These are phyloP conservation scores for Eupristina koningsbergeri DNA, from an alignment of 1,140 invertebrate species.

Conservation along the genomic window DNA sequence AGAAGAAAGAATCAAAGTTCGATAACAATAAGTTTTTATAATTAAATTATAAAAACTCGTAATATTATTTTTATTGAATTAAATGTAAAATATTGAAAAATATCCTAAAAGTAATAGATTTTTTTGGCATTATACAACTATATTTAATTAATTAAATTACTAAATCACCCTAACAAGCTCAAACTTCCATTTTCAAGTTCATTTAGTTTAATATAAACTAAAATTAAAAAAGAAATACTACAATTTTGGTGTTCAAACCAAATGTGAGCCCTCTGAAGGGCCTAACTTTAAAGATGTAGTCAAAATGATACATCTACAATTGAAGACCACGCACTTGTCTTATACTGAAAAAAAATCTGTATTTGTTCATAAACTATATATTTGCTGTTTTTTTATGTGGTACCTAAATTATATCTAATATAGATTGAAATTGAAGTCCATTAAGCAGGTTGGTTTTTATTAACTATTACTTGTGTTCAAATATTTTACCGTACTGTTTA, in stretches of 20 bases:
- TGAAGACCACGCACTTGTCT: conserved; percentile 25
- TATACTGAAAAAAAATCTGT: conserved; percentile 43
- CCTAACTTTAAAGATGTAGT: not conserved
- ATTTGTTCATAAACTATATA: conserved; percentile 38
- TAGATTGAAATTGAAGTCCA: conserved; percentile 49
- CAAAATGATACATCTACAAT: not conserved
- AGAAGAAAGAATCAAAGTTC: conserved; percentile 40
- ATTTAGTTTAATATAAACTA: conserved; percentile 47
- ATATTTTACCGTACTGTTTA: conserved; percentile 42
- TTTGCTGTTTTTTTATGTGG: conserved; percentile 50
- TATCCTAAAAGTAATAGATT: not conserved
- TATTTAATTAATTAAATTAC: conserved; percentile 24
- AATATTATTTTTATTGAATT: not conserved
- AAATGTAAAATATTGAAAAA: not conserved
- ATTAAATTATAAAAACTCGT: conserved; percentile 12
- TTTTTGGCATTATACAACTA: not conserved
- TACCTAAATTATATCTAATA: conserved; percentile 62
- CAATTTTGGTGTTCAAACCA: conserved; percentile 29
- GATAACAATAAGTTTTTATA: not conserved
- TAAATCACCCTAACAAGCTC: not conserved
- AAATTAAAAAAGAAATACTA: conserved; percentile 54
- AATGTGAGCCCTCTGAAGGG: conserved; percentile 31
- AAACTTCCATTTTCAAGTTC: conserved; percentile 33
- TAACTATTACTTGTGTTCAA: conserved; percentile 46
- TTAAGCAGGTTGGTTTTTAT: conserved; percentile 50